These are phyloP conservation scores for Sebastes vulpes DNA, from an alignment of 2,797 vertebrate species.

Conservation along the genomic window DNA sequence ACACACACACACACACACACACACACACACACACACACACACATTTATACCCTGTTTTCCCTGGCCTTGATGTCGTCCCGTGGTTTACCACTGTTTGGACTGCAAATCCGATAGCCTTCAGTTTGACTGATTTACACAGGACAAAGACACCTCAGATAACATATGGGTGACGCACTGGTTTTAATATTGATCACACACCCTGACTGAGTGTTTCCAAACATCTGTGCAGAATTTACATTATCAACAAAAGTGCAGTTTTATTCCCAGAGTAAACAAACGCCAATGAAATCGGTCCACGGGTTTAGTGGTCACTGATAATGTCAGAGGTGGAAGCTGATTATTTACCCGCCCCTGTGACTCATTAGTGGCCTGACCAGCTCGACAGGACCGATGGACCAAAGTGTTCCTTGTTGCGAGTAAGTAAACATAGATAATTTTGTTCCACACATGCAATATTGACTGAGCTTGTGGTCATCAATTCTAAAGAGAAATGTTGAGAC, in stretches of 20 bases:
- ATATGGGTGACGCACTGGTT: conserved; percentile 29
- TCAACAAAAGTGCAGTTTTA: conserved; percentile 35
- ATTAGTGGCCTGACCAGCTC: conserved; percentile 51
- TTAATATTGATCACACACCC: conserved; percentile 42
- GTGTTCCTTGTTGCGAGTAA: conserved; percentile 20
- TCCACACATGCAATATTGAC: conserved; percentile 7
- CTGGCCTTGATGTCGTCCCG: conserved; percentile 46
- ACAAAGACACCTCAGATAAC: conserved; percentile 55
- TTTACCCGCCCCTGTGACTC: conserved; percentile 64
- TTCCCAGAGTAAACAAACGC: conserved; percentile 37
- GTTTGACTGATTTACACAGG: conserved; percentile 33
- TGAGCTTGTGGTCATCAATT: conserved; percentile 18
- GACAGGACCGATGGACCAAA: conserved; percentile 20
- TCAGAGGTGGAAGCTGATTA: conserved; percentile 64
- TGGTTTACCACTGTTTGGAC: conserved; percentile 62
- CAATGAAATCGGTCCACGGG: conserved; percentile 1
- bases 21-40: conserved; percentile 8
- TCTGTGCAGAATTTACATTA: conserved; percentile 3
- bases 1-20: background rate
- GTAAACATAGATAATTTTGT: conserved; percentile 38
- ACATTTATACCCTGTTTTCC: conserved; percentile 19
- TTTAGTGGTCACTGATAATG: conserved; percentile 49
- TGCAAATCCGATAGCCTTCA: conserved; percentile 60
- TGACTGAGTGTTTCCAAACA: conserved; percentile 36
- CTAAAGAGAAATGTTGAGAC: background rate